Evolutionary conservation across 2,113 vertebrate genomes (phyloP), one percentile per base, ranked within the genome.

Genomic region (Phainopepla nitens): DNA sequence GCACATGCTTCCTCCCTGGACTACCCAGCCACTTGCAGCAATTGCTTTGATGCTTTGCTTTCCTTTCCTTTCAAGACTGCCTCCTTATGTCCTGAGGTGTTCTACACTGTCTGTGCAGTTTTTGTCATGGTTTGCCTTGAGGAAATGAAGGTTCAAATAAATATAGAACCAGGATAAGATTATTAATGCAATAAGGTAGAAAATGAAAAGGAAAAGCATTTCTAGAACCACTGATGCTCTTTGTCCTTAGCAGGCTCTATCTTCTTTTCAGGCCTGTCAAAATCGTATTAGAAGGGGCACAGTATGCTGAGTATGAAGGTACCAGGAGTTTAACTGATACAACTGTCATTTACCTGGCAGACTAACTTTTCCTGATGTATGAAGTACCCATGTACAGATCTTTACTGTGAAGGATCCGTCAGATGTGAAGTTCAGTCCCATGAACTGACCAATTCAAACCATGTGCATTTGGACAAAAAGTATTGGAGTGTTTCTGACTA

Each of bases 1-100:
- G 27, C 1, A 5, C 0, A 0, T 24, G 21, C 8, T 60, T 87
- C 39, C 36, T 69, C 18, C 33, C 24, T 39, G 35, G 42, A 31
- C 39, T 66, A 23, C 66, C 11, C 79, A 69, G 29, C 6, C 1
- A 0, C 47, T 39, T 42, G n/a, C 11, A 21, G 49, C 11, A 50
- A 65, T 35, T 68, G 16, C 58, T 69, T 82, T 65, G 65, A 56
- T 85, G 22, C 31, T 80, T 60, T 56, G 7, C 25, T 72, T 56
- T 56, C 15, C 33, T 82, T 87, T 39, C 22, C 17, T 77, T 89
- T 91, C 31, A 2, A 29, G 31, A 23, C 33, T 76, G 18, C 33
- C 75, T 45, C 36, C 23, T 4, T 44, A 15, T 58, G 69, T 87
- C 45, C 39, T 39, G 39, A 11, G 20, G 13, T 58, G 21, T 4